Percentiles rank a stretch among this genome's conserved stretches.
phyloP scores from a whole-genome alignment of 2,888 invertebrate genomes.

The Coremacera marginata region DNA sequence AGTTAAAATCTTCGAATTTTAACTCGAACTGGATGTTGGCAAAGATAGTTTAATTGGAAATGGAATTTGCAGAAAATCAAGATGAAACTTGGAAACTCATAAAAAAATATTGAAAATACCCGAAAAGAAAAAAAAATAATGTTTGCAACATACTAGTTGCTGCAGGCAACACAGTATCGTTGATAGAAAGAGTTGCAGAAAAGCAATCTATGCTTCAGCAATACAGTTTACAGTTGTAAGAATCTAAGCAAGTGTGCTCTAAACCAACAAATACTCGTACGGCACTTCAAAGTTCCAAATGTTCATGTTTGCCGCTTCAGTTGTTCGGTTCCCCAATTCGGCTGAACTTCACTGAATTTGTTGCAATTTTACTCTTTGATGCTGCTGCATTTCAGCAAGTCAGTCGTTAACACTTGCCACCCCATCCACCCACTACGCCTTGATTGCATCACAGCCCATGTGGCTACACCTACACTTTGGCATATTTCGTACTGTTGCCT shows the following conservation, averaged over 20 bases:
- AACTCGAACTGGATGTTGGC: too few species aligned
- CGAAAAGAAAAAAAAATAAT: background rate
- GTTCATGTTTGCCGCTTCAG: constrained; percentile 22
- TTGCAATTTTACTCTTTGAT: background rate
- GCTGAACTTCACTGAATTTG: background rate
- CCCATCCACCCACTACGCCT: background rate
- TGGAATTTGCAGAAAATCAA: background rate
- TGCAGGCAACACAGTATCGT: background rate
- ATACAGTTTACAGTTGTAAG: background rate
- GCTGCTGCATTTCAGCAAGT: background rate
- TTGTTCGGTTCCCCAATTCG: background rate
- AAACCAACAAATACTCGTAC: background rate
- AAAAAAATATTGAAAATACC: background rate
- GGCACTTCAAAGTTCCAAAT: background rate
- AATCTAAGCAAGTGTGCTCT: background rate
- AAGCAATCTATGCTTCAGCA: background rate
- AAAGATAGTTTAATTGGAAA: background rate
- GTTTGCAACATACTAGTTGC: background rate
- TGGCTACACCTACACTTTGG: background rate
- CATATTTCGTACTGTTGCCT: background rate
- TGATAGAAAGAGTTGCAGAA: too few species aligned
- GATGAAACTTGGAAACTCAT: background rate
- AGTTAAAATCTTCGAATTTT: background rate
- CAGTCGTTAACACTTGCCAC: background rate
- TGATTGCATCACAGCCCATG: background rate